Evolutionary conservation across 2,888 invertebrate genomes (phyloP).

Genomic region (Rhamnusium bicolor): DNA sequence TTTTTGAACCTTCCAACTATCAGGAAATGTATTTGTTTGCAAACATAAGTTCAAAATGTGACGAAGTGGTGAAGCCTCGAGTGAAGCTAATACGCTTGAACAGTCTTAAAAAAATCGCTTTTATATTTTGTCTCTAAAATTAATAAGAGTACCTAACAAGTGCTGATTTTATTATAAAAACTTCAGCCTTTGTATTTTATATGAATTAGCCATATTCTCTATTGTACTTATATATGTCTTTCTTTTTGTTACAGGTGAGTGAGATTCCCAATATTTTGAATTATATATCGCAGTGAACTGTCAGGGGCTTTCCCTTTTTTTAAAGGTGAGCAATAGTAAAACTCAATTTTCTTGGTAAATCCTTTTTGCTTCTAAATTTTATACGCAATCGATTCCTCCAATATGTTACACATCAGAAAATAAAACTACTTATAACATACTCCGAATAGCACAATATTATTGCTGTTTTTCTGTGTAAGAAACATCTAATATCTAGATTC

Average conservation of each 20-base stretch:
- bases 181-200: background rate
- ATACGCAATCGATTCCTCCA: background rate
- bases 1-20: too few relatives aligned
- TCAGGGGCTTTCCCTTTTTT: conserved; percentile 10
- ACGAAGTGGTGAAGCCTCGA: too few relatives aligned
- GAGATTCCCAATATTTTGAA: conserved; percentile 17
- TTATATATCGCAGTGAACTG: conserved; percentile 10
- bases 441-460: background rate
- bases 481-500: background rate
- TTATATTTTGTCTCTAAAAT: too few relatives aligned
- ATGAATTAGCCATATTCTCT: background rate
- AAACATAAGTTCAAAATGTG: too few relatives aligned
- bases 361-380: conserved; percentile 12
- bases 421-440: conserved; percentile 6
- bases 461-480: background rate
- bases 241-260: conserved; percentile 33
- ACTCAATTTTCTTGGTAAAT: conserved; percentile 7
- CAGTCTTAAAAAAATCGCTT: too few relatives aligned
- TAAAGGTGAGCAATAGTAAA: conserved; percentile 23
- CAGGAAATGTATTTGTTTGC: too few relatives aligned
- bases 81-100: too few relatives aligned
- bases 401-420: background rate
- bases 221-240: conserved; percentile 1
- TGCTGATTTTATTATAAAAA: background rate
- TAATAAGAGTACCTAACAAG: too few relatives aligned